Evolutionary conservation across 1,140 invertebrate species (phyloP), one percentile per base, ranked within the genome.

Genomic region (Sinonovacula constricta): DNA sequence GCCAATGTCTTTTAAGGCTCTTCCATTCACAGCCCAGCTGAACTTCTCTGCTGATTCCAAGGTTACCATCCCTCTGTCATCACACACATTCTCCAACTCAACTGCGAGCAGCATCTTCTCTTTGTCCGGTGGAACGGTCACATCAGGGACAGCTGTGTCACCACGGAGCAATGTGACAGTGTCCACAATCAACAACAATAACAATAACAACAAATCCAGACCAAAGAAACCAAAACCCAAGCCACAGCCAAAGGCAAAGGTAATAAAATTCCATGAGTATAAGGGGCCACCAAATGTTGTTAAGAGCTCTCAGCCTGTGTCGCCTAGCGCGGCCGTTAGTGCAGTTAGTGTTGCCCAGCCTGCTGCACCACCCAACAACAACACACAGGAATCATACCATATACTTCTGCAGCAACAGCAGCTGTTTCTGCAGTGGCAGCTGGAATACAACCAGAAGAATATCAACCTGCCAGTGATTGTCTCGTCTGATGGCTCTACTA

Each of bases 211-310:
- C 28, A 88, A 89, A 74, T 82, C 82, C 51, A 86, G 86, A 84
- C 92, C 95, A 54, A 97, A 97, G 91, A 98, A 98, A 91, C 94
- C 94, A 33, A 97, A 96, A 89, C 94, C 94, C 59, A 95, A 96
- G 87, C 93, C 94, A 4, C 92, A 94, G 75, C 93, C 94, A 0
- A 98, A 98, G 90, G 94, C 96, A 1, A 94, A 89, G 83, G 88
- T 90, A 53, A 98, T 99, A 77, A 99, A 99, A 92, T 99, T 99
- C 91, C 97, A 99, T 90, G 98, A 99, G 90, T 99, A 99, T 90
- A 99, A 98, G 92, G 97, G 97, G 66, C 97, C 97, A 51, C 97
- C 97, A 69, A 98, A 95, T 91, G 96, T 96, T 26, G 88, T 89
- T 94, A 97, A 87, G 95, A 97, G 36, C 24, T 62, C 70, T 30